These are phyloP conservation scores for Leptopilina drosophilae DNA, from an alignment of 2,888 invertebrate genomes.

Conservation along the genomic window DNA sequence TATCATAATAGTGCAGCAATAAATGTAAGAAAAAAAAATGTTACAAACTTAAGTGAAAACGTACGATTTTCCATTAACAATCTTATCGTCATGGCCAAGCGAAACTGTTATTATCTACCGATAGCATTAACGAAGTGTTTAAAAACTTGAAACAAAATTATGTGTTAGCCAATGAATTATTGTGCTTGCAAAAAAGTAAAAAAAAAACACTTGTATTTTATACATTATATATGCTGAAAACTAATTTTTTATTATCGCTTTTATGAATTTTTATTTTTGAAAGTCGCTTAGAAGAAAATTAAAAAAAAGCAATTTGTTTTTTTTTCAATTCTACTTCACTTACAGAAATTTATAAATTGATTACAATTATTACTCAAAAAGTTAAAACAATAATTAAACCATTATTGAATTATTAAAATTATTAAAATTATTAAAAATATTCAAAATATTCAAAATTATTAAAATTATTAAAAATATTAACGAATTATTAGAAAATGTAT, in stretches of 20 bases:
- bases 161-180: conserved; percentile 40
- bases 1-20: conserved; percentile 25
- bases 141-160: conserved; percentile 39
- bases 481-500: too few relatives aligned
- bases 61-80: conserved; percentile 37
- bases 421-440: too few relatives aligned
- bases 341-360: too few relatives aligned
- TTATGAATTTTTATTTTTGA: neutral
- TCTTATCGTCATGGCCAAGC: conserved; percentile 38
- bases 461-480: too few relatives aligned
- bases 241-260: conserved; percentile 8
- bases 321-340: too few relatives aligned
- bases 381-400: too few relatives aligned
- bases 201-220: neutral
- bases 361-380: too few relatives aligned
- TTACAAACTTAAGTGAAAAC: conserved; percentile 36
- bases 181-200: conserved; percentile 15
- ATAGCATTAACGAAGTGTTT: conserved; percentile 41
- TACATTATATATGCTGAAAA: neutral
- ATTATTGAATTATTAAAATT: too few relatives aligned
- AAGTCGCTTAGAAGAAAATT: neutral
- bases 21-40: conserved; percentile 27
- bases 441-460: too few relatives aligned
- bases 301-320: neutral
- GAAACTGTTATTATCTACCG: conserved; percentile 36